Percentiles rank a stretch among this genome's conserved stretches.
These are phyloP conservation scores for Emydocephalus ijimae DNA, from an alignment of 2,113 vertebrate genomes.

Conservation along the genomic window DNA sequence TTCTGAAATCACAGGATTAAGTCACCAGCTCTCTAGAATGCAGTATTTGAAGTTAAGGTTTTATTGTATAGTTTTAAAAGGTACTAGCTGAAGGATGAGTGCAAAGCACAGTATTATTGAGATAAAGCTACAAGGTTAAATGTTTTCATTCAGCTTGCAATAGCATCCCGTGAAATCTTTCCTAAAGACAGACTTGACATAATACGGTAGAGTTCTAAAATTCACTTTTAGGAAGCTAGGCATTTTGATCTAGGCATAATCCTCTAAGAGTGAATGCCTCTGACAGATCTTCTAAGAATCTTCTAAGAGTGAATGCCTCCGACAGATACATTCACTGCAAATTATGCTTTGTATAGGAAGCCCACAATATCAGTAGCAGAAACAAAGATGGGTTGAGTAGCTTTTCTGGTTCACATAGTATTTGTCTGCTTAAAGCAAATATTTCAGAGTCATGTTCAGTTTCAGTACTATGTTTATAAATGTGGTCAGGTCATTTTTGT, in stretches of 20 bases:
- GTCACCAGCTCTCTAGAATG: background rate
- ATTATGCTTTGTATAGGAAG: background rate
- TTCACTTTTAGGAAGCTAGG: background rate
- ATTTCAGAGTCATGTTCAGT: background rate
- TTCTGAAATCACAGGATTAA: background rate
- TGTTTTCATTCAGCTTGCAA: background rate
- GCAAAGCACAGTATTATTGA: slow-evolving; percentile 20
- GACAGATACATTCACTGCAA: background rate
- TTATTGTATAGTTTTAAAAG: background rate
- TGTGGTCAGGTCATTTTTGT: background rate
- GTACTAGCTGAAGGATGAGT: background rate
- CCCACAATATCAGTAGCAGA: background rate
- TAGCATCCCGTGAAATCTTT: background rate
- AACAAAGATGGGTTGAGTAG: background rate
- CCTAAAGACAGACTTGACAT: slow-evolving; percentile 5
- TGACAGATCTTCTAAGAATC: no score
- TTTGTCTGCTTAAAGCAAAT: slow-evolving; percentile 9
- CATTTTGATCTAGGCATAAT: background rate
- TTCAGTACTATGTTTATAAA: background rate
- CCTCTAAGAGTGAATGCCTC: background rate
- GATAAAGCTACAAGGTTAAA: slow-evolving; percentile 9
- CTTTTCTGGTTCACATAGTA: background rate
- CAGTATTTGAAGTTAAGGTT: background rate
- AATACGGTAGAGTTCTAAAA: background rate
- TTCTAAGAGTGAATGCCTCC: background rate